Evolutionary conservation across 2,113 vertebrate genomes (phyloP), one percentile per base, ranked within the genome.

Genomic region (Gorsachius goisagi): DNA sequence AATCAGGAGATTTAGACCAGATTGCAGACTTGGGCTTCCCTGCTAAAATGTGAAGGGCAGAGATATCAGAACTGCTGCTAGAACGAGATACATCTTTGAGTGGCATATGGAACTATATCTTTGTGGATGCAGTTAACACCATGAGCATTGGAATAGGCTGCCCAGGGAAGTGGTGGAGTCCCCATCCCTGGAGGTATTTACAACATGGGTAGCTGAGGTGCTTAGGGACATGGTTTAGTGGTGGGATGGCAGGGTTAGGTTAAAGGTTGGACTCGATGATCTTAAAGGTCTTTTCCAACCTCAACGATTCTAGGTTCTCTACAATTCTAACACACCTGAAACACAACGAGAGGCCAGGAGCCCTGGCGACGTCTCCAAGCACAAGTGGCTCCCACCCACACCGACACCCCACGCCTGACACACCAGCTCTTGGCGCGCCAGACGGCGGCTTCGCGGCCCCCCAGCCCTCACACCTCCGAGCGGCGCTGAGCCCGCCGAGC

Each of bases 341-440:
- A 21, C 0, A 6, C 15, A 0, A 17, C 2, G 26, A 7, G 28
- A 8, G 49, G 9, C 63, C 60, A 2, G 12, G 30, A 12, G 7
- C 1, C 2, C 6, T 1, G 5, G 3, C 0, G 24, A 0, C 0
- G 14, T 0, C 75, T 9, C 47, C 5, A 27, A 32, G 20, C 0
- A 2, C 22, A 9, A 15, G 50, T 1, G 15, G 56, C 39, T 26
- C 76, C 26, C 2, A 3, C 4, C 9, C 1, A 1, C 26, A 2
- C 9, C 6, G 3, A 13, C n/a, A 15, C 56, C 12, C 37, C 44
- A 4, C 15, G 11, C 15, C 63, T 11, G 12, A 5, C n/a, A 8
- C 39, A 4, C 15, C 15, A 3, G 22, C 71, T 41, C 15, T 5
- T 4, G 1, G 39, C 26, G 3, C n/a, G 2, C 44, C 9, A 6